Evolutionary conservation across 2,113 vertebrate species (phyloP), one percentile per base, ranked within the genome.

Genomic region (Falcunculus frontatus): DNA sequence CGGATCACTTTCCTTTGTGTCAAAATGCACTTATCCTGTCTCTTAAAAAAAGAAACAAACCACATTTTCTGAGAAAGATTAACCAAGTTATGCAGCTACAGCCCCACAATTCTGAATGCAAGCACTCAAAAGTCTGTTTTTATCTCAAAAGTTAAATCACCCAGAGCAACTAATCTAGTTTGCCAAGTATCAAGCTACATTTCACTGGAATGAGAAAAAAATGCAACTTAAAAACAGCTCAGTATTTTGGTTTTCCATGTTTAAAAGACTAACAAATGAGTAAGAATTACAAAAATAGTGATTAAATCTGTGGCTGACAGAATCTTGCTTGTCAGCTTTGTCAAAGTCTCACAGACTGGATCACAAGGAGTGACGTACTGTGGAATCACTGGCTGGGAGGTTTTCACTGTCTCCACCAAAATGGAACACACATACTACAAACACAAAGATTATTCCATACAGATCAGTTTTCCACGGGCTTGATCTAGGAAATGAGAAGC

Each of bases 381-480:
- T 5, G 15, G 75, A 90, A 74, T 82, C 57, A 55, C 44, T n/a
- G 41, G 19, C 53, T 21, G 46, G 33, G 46, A 87, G 17, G 79
- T 25, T 8, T 47, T 7, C 35, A 14, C 39, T 25, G 7, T 23
- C 39, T 44, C 33, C 35, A 86, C 23, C 75, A 74, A 68, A 87
- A 90, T 2, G 18, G 18, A 83, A 90, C 70, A 82, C 13, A 4
- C 4, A 15, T 4, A 30, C 29, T 13, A 68, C 53, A 83, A 33
- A 70, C 63, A 55, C 35, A 59, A 10, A 59, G 39, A 62, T 62
- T 47, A 26, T 37, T 76, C 59, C 53, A 69, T 0, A 53, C 0
- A 69, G 25, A 37, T 30, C 29, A 0, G 1, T 30, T 60, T 81
- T 75, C 50, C 47, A 41, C 0, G 4, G 39, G 23, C 9, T 65